Percentiles rank a stretch among this genome's conserved stretches.
Conservation (phyloP, 1,140 invertebrate species). For the Atta cephalotes region DNA sequence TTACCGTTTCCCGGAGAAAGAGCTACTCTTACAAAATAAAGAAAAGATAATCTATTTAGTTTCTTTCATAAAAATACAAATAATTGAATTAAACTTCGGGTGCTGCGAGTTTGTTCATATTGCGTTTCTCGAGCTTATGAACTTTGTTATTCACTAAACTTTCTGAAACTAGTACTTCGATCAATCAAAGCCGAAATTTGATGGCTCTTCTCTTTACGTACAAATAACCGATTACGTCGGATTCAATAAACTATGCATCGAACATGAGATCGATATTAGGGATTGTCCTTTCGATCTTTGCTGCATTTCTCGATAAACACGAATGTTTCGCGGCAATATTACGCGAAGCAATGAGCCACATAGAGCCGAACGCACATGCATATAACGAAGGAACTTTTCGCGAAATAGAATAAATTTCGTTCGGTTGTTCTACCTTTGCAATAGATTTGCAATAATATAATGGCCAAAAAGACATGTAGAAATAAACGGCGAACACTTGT, state of each 20-base stretch:
- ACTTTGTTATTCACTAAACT: slow-evolving; percentile 4
- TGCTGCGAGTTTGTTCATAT: neutral
- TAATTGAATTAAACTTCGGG: slow-evolving; percentile 20
- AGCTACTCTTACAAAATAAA: slow-evolving; percentile 48
- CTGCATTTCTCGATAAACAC: slow-evolving; percentile 17
- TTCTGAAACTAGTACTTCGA: neutral
- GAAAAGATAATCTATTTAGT: slow-evolving; percentile 18
- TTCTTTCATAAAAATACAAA: slow-evolving; percentile 17
- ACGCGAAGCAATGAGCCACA: neutral
- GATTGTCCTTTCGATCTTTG: neutral
- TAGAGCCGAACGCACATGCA: neutral
- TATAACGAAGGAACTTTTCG: slow-evolving; percentile 47
- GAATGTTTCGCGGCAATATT: neutral
- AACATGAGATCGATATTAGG: slow-evolving; percentile 20
- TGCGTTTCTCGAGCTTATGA: neutral
- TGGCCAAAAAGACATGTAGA: slow-evolving; percentile 1
- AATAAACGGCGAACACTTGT: slow-evolving; percentile 10
- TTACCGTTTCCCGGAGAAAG: slow-evolving; percentile 16
- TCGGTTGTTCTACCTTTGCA: neutral
- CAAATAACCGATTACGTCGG: slow-evolving; percentile 10
- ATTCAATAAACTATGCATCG: slow-evolving; percentile 37
- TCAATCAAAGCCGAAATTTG: slow-evolving; percentile 20
- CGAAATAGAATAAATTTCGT: slow-evolving; percentile 41
- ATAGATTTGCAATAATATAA: slow-evolving; percentile 15
- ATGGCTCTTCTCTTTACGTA: neutral